These are phyloP conservation scores for Solea solea DNA, from an alignment of 2,113 vertebrate species.

Conservation along the genomic window DNA sequence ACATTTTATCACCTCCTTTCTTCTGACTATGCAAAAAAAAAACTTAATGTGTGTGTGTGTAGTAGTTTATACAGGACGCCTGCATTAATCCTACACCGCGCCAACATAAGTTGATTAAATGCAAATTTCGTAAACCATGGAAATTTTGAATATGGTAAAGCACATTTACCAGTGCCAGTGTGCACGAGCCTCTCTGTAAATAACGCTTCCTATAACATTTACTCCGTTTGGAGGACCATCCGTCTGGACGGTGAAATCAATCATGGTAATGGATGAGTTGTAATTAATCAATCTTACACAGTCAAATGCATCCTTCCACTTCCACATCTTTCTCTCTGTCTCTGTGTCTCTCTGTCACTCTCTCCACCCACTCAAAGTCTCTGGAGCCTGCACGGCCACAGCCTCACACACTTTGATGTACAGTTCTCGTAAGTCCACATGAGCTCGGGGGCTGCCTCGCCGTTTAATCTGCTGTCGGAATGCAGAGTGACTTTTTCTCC, in stretches of 20 bases:
- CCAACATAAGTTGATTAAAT: background rate
- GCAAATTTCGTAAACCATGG: background rate
- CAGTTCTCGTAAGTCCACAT: constrained; percentile 5
- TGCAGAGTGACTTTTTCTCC: background rate
- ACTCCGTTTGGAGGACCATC: constrained; percentile 20
- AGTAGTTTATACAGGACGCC: background rate
- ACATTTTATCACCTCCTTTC: background rate
- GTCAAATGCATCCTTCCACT: background rate
- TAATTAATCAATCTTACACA: constrained; percentile 31
- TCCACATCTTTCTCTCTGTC: background rate
- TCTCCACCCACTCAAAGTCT: constrained; percentile 9
- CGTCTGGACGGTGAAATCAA: constrained; percentile 19
- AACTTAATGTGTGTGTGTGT: background rate
- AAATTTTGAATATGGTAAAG: background rate
- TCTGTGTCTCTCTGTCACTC: constrained; percentile 3
- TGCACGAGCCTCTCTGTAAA: constrained; percentile 12
- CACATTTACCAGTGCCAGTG: background rate
- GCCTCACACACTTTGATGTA: constrained; percentile 44
- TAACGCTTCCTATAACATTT: constrained; percentile 26
- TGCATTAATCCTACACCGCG: background rate
- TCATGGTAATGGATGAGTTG: constrained; percentile 19
- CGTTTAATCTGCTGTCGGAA: constrained; percentile 28
- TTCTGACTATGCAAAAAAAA: background rate
- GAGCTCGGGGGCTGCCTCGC: constrained; percentile 16
- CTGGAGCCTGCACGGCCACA: constrained; percentile 13